Percentiles rank a stretch among this genome's conserved stretches.
Conservation (phyloP, 2,797 vertebrate species). For the Sparidentex hasta region DNA sequence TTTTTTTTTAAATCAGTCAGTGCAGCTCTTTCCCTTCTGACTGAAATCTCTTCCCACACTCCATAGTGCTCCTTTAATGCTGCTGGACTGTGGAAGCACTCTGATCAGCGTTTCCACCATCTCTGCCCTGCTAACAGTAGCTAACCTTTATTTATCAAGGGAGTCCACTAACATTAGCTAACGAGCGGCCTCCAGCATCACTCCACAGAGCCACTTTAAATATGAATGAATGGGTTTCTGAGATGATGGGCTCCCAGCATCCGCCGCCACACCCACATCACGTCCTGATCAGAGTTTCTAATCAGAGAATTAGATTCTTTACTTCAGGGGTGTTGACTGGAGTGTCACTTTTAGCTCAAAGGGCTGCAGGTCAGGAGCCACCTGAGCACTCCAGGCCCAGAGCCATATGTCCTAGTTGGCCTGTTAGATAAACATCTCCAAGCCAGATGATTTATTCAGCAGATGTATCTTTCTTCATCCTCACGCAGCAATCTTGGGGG, state of each 20-base stretch:
- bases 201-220: neutral
- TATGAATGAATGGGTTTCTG: neutral
- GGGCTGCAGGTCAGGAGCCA: neutral
- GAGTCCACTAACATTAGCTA: too few relatives aligned
- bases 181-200: too few relatives aligned
- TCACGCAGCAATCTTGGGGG: neutral
- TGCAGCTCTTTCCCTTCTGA: too few relatives aligned
- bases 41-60: too few relatives aligned
- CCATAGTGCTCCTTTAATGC: too few relatives aligned
- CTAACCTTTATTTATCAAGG: too few relatives aligned
- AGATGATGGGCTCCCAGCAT: neutral
- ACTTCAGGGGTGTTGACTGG: neutral
- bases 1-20: too few relatives aligned
- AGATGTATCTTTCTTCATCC: neutral
- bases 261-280: neutral
- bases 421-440: neutral
- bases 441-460: neutral
- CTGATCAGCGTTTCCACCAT: too few relatives aligned
- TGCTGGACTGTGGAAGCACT: too few relatives aligned
- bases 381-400: neutral
- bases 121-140: too few relatives aligned
- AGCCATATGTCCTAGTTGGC: too few relatives aligned
- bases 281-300: neutral
- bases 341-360: neutral
- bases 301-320: neutral